Base-by-base conservation (phyloP, 2,797 vertebrate genomes). In the Valencia hispanica region DNA sequence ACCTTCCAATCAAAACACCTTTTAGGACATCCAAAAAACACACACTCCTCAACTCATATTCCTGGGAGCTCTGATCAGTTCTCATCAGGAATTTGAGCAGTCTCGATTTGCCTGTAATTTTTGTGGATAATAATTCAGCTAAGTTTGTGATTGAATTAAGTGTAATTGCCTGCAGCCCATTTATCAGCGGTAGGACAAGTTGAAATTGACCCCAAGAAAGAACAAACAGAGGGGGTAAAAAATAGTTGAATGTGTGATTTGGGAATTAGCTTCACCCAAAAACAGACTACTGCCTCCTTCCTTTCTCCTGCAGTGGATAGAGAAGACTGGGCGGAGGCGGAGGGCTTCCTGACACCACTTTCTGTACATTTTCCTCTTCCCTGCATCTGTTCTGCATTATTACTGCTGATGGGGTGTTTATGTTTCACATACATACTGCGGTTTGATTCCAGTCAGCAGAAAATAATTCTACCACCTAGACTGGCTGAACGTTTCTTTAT, bases 381-480 rank as follows among this genome's bases (percentile, higher is more conserved):
- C 73, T 80, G 75, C 80, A 87, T 86, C 80, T 89, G 84, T 71
- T 91, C 74, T 81, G n/a, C 65, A 78, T 91, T 82, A 90, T 78
- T 68, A 63, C 65, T 66, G 85, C 86, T 79, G 77, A 74, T 71
- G 82, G 80, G 51, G 32, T 51, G 79, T 84, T 89, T 86, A 83
- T 50, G 65, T 68, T 72, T 71, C 63, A 76, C 68, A 79, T 57
- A 55, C 55, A 76, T 70, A 55, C 69, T 25, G 65, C 45, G 73
- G 65, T 78, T 80, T 59, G 36, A 75, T 32, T 80, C 79, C 70
- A 74, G 63, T 68, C 48, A 8, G 11, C 27, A 25, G 59, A 74
- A 77, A 71, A 72, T 61, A 73, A 25, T 34, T 43, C 22, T 70
- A 48, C 1, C 30, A 61, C 76, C 79, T 53, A 4, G 55, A n/a